Percentiles rank a stretch among this genome's conserved stretches.
phyloP scores from a whole-genome alignment of 2,888 invertebrate genomes.

The Caenorhabditis auriculariae region DNA sequence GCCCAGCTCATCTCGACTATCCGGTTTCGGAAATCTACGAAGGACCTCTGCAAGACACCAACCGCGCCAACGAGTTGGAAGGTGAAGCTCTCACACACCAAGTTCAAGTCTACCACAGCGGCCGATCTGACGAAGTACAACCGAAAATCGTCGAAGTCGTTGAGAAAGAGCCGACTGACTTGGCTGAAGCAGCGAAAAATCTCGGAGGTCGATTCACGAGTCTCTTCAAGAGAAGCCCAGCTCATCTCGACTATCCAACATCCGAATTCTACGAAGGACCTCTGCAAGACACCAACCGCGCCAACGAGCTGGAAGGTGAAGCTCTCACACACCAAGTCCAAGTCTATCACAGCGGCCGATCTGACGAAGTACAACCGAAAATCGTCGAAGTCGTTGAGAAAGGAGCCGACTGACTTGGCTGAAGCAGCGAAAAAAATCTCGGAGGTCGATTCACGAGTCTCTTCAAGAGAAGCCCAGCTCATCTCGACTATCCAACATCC shows the following conservation, averaged over 20 bases:
- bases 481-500: constrained; percentile 37
- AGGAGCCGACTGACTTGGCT: constrained; percentile 4
- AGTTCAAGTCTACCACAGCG: constrained; percentile 29
- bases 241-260: constrained; percentile 33
- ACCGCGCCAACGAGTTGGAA: constrained; percentile 17
- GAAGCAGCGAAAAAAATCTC: constrained; percentile 3
- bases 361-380: too few relatives aligned
- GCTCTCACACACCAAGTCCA: constrained; percentile 29
- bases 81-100: constrained; percentile 28
- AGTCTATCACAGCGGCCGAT: constrained; percentile 26
- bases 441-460: constrained; percentile 10
- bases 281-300: constrained; percentile 12
- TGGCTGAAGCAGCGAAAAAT: constrained; percentile 8
- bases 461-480: constrained; percentile 29
- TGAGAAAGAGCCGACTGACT: constrained; percentile 4
- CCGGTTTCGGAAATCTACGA: constrained; percentile 29
- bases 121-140: constrained; percentile 4
- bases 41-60: constrained; percentile 23
- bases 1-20: constrained; percentile 27
- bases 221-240: constrained; percentile 13
- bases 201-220: constrained; percentile 13
- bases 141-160: background rate
- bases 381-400: background rate
- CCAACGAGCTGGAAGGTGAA: constrained; percentile 17
- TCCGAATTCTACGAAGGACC: constrained; percentile 31